phyloP scores from a whole-genome alignment of 2,113 vertebrate genomes.

The Mugil cephalus region DNA sequence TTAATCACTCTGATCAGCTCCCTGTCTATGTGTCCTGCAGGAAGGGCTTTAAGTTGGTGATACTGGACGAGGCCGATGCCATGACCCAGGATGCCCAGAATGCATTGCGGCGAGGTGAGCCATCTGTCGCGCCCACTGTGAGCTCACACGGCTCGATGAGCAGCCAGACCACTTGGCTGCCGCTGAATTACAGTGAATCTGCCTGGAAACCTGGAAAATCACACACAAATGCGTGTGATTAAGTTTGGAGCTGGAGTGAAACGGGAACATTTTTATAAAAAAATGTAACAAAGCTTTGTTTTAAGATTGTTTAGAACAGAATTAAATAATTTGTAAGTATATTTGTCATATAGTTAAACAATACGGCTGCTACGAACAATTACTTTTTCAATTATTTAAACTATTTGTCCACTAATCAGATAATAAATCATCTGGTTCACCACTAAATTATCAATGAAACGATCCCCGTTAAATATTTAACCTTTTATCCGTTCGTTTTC shows the following conservation, averaged over 20 bases:
- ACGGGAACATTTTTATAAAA: not conserved
- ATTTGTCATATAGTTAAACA: too few species aligned
- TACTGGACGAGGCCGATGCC: slow-evolving; percentile 97
- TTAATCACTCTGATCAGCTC: not conserved
- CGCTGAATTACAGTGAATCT: slow-evolving; percentile 31
- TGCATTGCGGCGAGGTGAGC: slow-evolving; percentile 94
- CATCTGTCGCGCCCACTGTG: slow-evolving; percentile 82
- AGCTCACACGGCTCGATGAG: slow-evolving; percentile 69
- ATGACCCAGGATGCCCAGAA: slow-evolving; percentile 99
- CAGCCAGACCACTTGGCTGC: slow-evolving; percentile 52
- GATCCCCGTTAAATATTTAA: too few species aligned
- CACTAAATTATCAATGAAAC: too few species aligned
- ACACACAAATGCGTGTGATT: not conserved
- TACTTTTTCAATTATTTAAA: too few species aligned
- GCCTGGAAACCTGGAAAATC: slow-evolving; percentile 13
- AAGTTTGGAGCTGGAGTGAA: not conserved
- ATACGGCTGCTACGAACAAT: too few species aligned
- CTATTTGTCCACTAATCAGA: too few species aligned
- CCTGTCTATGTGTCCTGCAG: slow-evolving; percentile 74
- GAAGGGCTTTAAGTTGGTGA: slow-evolving; percentile 97
- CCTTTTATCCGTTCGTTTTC: too few species aligned
- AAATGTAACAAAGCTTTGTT: too few species aligned
- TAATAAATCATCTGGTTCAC: too few species aligned
- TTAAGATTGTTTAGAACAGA: too few species aligned
- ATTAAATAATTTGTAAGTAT: too few species aligned